Percentiles rank a stretch among this genome's conserved stretches.
Conservation (phyloP, 2,888 invertebrate species). For the Lacanobia wlatinum region DNA sequence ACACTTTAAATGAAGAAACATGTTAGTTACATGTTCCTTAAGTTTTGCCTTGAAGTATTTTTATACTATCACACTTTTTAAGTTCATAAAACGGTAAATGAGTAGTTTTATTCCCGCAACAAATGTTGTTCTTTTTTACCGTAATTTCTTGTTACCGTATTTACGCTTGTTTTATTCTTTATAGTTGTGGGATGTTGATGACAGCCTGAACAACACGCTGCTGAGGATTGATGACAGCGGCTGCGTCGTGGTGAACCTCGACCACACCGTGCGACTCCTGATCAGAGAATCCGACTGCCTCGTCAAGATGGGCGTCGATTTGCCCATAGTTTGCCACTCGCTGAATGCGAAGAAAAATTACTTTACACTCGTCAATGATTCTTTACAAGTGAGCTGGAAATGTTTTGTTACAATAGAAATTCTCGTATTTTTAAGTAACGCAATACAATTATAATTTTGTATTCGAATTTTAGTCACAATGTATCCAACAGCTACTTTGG, state of each 20-base stretch:
- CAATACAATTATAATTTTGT: too few relatives aligned
- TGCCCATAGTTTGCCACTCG: constrained; percentile 95
- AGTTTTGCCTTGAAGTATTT: too few relatives aligned
- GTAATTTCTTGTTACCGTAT: background rate
- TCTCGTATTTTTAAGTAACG: background rate
- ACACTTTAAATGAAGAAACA: too few relatives aligned
- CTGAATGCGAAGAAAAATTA: constrained; percentile 94
- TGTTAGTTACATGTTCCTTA: too few relatives aligned
- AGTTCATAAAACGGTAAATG: too few relatives aligned
- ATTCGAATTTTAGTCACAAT: too few relatives aligned
- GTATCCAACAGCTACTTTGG: too few relatives aligned
- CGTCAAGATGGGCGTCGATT: constrained; percentile 94
- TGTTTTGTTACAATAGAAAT: background rate
- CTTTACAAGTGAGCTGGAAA: constrained; percentile 91
- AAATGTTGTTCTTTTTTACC: too few relatives aligned
- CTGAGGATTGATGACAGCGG: constrained; percentile 92
- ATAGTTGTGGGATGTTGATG: constrained; percentile 92
- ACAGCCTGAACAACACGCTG: constrained; percentile 91
- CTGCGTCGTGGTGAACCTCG: constrained; percentile 94
- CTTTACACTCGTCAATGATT: constrained; percentile 94
- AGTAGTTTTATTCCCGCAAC: too few relatives aligned
- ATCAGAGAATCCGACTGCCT: constrained; percentile 96
- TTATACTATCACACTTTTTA: too few relatives aligned
- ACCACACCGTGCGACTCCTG: constrained; percentile 93
- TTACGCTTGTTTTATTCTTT: constrained; percentile 42